A percentile compares a stretch with the other conserved stretches of the same genome.
Conservation (phyloP, 1,140 invertebrate genomes). For the Heliothis virescens region DNA sequence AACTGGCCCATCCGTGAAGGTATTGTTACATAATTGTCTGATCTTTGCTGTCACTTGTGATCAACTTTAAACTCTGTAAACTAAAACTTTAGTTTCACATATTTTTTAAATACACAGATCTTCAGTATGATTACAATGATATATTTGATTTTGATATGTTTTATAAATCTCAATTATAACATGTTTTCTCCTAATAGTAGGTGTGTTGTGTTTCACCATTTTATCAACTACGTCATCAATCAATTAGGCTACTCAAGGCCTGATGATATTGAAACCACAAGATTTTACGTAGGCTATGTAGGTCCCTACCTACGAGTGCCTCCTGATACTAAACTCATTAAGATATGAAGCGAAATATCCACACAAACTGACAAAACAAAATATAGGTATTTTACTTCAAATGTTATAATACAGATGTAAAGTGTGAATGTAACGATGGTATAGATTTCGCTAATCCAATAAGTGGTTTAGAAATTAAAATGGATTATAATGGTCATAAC, state of each 20-base stretch:
- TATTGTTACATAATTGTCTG: too few relatives aligned
- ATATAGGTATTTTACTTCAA: background rate
- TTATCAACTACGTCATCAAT: background rate
- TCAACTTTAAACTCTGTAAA: too few relatives aligned
- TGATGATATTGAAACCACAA: conserved; percentile 61
- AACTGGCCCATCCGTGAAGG: too few relatives aligned
- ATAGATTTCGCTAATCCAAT: conserved; percentile 36
- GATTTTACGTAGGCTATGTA: conserved; percentile 65
- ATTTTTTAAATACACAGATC: too few relatives aligned
- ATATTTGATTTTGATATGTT: too few relatives aligned
- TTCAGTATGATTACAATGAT: background rate
- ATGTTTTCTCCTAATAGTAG: background rate
- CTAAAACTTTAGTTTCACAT: too few relatives aligned
- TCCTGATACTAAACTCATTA: conserved; percentile 73
- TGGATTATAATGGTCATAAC: conserved; percentile 52
- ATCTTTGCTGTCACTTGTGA: too few relatives aligned
- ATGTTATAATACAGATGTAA: background rate
- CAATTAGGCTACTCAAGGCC: background rate
- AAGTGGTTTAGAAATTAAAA: conserved; percentile 45
- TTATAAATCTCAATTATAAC: background rate
- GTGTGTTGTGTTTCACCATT: conserved; percentile 1
- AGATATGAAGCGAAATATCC: conserved; percentile 63
- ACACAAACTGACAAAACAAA: background rate
- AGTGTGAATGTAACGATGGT: conserved; percentile 7
- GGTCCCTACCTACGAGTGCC: conserved; percentile 61